These are phyloP conservation scores for Lochmaea crataegi DNA, from an alignment of 2,888 invertebrate species.

Conservation along the genomic window DNA sequence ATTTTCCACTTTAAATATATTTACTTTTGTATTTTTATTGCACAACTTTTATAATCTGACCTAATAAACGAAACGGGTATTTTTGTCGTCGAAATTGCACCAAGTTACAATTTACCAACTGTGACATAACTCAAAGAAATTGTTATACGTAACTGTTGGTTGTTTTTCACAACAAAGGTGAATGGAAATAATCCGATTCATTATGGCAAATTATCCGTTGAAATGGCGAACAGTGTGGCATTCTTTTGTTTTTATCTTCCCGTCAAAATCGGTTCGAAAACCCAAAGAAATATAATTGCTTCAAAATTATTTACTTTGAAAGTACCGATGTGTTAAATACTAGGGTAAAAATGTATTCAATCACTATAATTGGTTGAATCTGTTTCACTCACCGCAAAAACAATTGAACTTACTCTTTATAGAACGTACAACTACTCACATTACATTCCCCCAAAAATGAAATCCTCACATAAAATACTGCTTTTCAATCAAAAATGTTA, in stretches of 20 bases:
- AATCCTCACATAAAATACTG: too few species aligned
- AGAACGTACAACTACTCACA: too few species aligned
- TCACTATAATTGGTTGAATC: too few species aligned
- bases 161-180: conserved; percentile 12
- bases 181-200: conserved; percentile 28
- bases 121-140: conserved; percentile 28
- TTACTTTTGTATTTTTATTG: too few species aligned
- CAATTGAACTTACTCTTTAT: too few species aligned
- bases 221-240: conserved; percentile 5
- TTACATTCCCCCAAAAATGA: too few species aligned
- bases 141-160: conserved; percentile 16
- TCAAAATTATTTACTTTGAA: conserved; percentile 9
- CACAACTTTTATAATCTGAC: not conserved
- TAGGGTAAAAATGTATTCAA: too few species aligned
- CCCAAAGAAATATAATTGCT: not conserved
- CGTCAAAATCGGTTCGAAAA: not conserved
- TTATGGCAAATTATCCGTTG: conserved; percentile 22
- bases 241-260: conserved; percentile 9
- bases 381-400: too few species aligned
- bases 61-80: not conserved
- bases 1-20: too few species aligned
- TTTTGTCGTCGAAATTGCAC: not conserved
- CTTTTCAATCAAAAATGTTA: too few species aligned
- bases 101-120: conserved; percentile 23
- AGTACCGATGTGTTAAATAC: not conserved